phyloP scores from a whole-genome alignment of 1,140 invertebrate genomes.

The Paralvinella palmiformis region DNA sequence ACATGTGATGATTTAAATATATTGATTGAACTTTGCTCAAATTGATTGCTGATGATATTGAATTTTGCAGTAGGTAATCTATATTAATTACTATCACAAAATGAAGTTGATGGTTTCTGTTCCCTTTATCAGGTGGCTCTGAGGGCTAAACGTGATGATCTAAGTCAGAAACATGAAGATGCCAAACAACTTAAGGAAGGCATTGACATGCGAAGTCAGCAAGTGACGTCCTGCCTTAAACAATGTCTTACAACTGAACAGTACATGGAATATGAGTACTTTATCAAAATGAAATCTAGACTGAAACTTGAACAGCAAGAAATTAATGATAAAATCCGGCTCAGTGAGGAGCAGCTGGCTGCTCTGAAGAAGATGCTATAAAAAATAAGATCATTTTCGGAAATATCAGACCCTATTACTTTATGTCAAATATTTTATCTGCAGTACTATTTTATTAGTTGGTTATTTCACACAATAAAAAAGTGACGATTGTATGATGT shows the following conservation, averaged over 20 bases:
- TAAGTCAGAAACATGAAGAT: slow-evolving; percentile 74
- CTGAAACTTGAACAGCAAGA: slow-evolving; percentile 77
- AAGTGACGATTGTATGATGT: too few relatives aligned
- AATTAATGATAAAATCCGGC: slow-evolving; percentile 78
- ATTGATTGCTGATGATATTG: background rate
- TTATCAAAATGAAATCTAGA: slow-evolving; percentile 88
- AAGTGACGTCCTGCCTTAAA: slow-evolving; percentile 66
- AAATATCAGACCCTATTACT: too few relatives aligned
- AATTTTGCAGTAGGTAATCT: too few relatives aligned
- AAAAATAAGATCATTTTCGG: too few relatives aligned
- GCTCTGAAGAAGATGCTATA: slow-evolving; percentile 39
- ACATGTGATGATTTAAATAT: too few relatives aligned
- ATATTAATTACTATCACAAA: too few relatives aligned
- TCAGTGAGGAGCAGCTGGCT: slow-evolving; percentile 75
- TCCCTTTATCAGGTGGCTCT: slow-evolving; percentile 63
- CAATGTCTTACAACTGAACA: slow-evolving; percentile 71
- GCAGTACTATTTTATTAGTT: too few relatives aligned
- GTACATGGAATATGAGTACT: slow-evolving; percentile 78
- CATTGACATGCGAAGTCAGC: slow-evolving; percentile 73
- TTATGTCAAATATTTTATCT: too few relatives aligned
- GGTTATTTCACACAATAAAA: too few relatives aligned
- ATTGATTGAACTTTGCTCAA: background rate
- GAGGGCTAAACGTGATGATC: slow-evolving; percentile 70
- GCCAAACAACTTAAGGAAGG: slow-evolving; percentile 75
- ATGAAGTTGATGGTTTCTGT: too few relatives aligned